Base-by-base conservation (phyloP, 2,888 invertebrate genomes). In the Cerceris rybyensis region DNA sequence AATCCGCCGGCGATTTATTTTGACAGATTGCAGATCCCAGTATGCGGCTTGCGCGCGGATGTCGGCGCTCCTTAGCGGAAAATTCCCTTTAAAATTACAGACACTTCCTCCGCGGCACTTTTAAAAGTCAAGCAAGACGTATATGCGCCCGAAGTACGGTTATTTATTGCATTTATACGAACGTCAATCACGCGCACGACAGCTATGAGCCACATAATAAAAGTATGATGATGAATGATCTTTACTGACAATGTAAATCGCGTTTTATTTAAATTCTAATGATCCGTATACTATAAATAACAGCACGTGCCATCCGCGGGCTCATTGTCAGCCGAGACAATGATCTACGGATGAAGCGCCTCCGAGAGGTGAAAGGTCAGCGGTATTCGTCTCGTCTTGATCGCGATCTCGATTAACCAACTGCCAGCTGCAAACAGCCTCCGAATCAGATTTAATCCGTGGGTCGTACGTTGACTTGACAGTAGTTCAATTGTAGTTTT, bases 181-280 rank as follows among this genome's bases (percentile, higher is more conserved):
- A 41, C 49, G 11, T 42, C 7, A n/a, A 4, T 13, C 11, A 8
- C 9, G 17, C 8, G 14, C 57, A 52, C 66, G 71, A 76, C 77
- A 61, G 66, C 77, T 71, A 66, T 72, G 13, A 7, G 69, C 66
- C 74, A 61, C 43, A 54, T 42, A 67, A 74, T 70, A 70, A 70
- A 78, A 70, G 74, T 70, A 70, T 66, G 70, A 80, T 78, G 80
- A 80, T 64, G 80, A 80, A 80, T 78, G 80, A 80, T 59, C 54
- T 49, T 49, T 11, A n/a, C 43, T 16, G 55, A 60, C 54, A 64
- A 66, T 70, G 52, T 41, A 68, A 72, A n/a, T 43, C 41, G 59
- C 41, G 75, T 75, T 75, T 84, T 84, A 83, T 84, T 84, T 72
- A 85, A 84, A 85, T 81, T 81, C 78, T 82, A 84, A 84, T 78